Conservation (phyloP, 2,888 invertebrate species). For the Serrognathus titanus region DNA sequence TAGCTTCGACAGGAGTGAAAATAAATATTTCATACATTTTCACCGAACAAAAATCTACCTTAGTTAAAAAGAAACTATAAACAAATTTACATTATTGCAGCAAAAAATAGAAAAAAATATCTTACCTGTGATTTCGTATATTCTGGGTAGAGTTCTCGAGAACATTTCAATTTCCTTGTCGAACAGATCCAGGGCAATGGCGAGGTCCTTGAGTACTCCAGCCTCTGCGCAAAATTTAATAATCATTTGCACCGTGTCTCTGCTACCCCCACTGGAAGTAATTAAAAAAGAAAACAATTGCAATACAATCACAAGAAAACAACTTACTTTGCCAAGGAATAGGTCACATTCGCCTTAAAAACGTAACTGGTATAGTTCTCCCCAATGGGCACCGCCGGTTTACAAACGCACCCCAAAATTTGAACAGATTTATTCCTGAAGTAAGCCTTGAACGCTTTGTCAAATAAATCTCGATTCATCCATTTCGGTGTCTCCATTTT, state of each 20-base stretch:
- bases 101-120: neutral
- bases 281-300: neutral
- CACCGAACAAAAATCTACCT: too few species aligned
- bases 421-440: slow-evolving; percentile 27
- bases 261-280: slow-evolving; percentile 24
- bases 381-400: slow-evolving; percentile 36
- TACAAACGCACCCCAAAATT: slow-evolving; percentile 29
- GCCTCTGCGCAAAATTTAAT: slow-evolving; percentile 40
- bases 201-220: slow-evolving; percentile 46
- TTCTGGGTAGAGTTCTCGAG: slow-evolving; percentile 45
- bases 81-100: too few species aligned
- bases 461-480: slow-evolving; percentile 35
- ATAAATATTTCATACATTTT: too few species aligned
- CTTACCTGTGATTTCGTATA: slow-evolving; percentile 46
- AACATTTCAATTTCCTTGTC: slow-evolving; percentile 50
- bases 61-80: too few species aligned
- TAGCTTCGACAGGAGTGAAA: too few species aligned
- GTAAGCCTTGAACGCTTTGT: slow-evolving; percentile 30
- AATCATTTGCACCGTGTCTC: slow-evolving; percentile 35
- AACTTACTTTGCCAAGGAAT: slow-evolving; percentile 7
- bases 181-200: slow-evolving; percentile 49
- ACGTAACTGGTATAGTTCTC: slow-evolving; percentile 41
- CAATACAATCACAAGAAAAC: neutral
- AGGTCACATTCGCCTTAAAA: slow-evolving; percentile 33
- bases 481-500: slow-evolving; percentile 34